Conservation (phyloP, 2,888 invertebrate species). For the Nycteola revayana region DNA sequence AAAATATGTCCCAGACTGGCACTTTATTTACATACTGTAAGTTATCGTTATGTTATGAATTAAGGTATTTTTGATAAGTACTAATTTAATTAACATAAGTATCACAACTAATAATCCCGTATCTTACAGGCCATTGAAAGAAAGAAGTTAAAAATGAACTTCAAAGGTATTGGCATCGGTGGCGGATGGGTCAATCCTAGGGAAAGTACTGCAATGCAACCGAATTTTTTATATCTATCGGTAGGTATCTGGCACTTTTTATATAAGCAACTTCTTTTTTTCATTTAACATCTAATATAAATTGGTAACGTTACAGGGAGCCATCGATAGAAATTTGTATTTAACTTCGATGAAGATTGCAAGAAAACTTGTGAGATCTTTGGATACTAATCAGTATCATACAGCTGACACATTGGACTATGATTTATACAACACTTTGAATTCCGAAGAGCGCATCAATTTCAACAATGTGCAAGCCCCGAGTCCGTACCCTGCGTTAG, state of each 20-base stretch:
- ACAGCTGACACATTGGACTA: constrained; percentile 43
- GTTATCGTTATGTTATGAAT: no score
- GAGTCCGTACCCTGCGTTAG: constrained; percentile 50
- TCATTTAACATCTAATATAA: no score
- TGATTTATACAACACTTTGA: constrained; percentile 43
- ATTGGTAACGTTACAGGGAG: constrained; percentile 49
- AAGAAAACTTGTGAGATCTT: constrained; percentile 42
- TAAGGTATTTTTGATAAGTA: no score
- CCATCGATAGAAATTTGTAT: constrained; percentile 56
- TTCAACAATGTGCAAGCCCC: constrained; percentile 62
- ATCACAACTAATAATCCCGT: no score
- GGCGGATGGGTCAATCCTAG: constrained; percentile 72
- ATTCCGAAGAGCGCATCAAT: constrained; percentile 48
- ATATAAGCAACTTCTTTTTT: no score
- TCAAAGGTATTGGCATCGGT: constrained; percentile 71
- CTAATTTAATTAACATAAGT: no score
- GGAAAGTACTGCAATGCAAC: constrained; percentile 57
- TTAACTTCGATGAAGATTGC: constrained; percentile 40
- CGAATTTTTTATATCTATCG: constrained; percentile 58
- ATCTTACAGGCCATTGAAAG: constrained; percentile 61
- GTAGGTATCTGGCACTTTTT: no score
- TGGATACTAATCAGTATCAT: constrained; percentile 46
- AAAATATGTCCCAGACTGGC: constrained; percentile 87
- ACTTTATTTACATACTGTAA: constrained; percentile 60
- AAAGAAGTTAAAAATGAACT: constrained; percentile 64